Base-by-base conservation (phyloP, 2,888 invertebrate species). In the Neuroscelio doddi region DNA sequence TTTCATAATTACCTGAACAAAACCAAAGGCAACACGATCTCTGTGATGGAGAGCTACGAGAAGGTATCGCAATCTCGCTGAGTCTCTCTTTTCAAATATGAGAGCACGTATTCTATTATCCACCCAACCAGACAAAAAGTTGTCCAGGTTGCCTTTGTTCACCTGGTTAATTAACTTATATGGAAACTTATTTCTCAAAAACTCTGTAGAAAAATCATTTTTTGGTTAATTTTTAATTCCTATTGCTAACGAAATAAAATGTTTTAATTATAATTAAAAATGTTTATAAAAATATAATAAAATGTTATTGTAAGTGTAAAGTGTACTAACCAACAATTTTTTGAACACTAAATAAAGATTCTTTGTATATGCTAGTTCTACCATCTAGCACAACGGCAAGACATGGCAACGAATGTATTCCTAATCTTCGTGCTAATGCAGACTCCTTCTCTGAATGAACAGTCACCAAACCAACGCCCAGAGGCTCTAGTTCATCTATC, bases 101-200 rank as follows among this genome's bases (percentile, higher is more conserved):
- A 98, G 86, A 24, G 94, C 96, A 68, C 97, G 89, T 34, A 97
- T 95, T 83, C 92, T 89, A 85, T 98, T 98, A 86, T 98, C 97
- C 63, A 90, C 89, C 92, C 97, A 97, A 50, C 96, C 95, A 39
- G 89, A 89, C 24, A 97, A 88, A 82, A 97, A 97, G 4, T 87
- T 86, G 44, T 93, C 91, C 29, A 93, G 87, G 77, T 92, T 93
- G 24, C 88, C 86, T 75, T 93, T 92, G 53, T 88, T 89, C n/a
- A 97, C 86, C 34, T 85, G 86, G 53, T 88, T 87, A 50, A 95
- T 90, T 75, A 95, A 85, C 79, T 90, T 92, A 80, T 92, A 93
- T 0, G 97, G 97, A 85, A 98, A 90, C 83, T 94, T 93, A 83
- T 89, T 91, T 56, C 95, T 90, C 70, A 96, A 90, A 86, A 97